A percentile compares a stretch with the other conserved stretches of the same genome.
These are phyloP conservation scores for Malthinus flaveolus DNA, from an alignment of 2,888 invertebrate species.

Conservation along the genomic window DNA sequence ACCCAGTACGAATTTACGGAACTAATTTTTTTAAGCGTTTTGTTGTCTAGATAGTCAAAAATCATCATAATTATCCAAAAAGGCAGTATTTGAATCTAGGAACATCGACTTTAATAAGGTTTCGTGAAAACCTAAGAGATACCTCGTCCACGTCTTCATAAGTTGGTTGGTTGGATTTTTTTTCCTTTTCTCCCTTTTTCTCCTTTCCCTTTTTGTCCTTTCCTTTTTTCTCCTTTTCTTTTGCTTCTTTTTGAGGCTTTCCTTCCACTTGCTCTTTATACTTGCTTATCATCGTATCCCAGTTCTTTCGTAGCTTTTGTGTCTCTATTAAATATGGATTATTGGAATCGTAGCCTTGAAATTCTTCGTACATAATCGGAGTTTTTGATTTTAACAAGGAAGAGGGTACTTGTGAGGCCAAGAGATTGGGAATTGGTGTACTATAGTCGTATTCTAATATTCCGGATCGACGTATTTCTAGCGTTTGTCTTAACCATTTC, in stretches of 20 bases:
- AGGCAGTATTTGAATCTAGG: slow-evolving; percentile 37
- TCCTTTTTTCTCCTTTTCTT: slow-evolving; percentile 14
- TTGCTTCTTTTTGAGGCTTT: slow-evolving; percentile 17
- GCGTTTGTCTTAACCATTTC: too few relatives aligned
- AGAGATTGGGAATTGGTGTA: not conserved
- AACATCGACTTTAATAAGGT: slow-evolving; percentile 1
- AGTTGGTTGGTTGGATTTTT: not conserved
- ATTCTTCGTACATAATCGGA: not conserved
- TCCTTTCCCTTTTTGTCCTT: slow-evolving; percentile 5
- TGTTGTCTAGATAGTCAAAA: slow-evolving; percentile 33
- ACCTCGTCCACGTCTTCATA: slow-evolving; percentile 16
- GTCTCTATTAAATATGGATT: slow-evolving; percentile 20
- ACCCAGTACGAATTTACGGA: slow-evolving; percentile 37
- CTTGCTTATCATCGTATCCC: slow-evolving; percentile 23
- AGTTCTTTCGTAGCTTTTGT: slow-evolving; percentile 22
- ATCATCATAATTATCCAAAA: slow-evolving; percentile 38
- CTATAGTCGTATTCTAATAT: not conserved
- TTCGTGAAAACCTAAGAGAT: not conserved
- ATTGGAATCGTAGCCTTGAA: slow-evolving; percentile 6
- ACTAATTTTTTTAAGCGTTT: slow-evolving; percentile 30
- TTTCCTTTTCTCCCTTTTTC: slow-evolving; percentile 18
- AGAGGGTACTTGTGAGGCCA: not conserved
- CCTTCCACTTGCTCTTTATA: slow-evolving; percentile 27
- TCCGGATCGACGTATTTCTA: too few relatives aligned
- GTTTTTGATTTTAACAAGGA: not conserved